These are phyloP conservation scores for Heteronetta atricapilla DNA, from an alignment of 2,113 vertebrate genomes.

Conservation along the genomic window DNA sequence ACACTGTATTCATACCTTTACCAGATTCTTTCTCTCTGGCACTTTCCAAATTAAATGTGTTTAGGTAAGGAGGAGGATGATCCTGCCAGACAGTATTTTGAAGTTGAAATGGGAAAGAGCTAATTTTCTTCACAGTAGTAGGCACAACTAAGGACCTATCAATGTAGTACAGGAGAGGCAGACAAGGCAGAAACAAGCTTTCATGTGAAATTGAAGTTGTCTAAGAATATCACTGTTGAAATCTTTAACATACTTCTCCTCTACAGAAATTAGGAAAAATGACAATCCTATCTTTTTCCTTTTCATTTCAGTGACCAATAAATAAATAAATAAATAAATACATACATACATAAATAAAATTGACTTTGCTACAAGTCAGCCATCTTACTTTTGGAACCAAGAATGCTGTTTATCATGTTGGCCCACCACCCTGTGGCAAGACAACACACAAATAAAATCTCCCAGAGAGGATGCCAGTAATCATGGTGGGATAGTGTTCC, in stretches of 20 bases:
- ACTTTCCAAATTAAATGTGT: neutral
- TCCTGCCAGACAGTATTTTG: neutral
- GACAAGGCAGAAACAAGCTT: neutral
- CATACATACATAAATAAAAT: neutral
- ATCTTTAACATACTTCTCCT: conserved; percentile 20
- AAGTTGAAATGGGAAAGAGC: neutral
- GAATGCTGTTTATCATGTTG: conserved; percentile 5
- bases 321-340: neutral
- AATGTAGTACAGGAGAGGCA: neutral
- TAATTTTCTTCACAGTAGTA: conserved; percentile 8
- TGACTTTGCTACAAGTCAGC: neutral
- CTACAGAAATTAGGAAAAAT: conserved; percentile 10
- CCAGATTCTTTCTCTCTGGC: neutral
- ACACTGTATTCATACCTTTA: neutral
- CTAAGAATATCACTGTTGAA: conserved; percentile 12
- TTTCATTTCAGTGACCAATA: conserved; percentile 56
- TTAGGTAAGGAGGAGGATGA: neutral
- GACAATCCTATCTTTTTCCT: conserved; percentile 57
- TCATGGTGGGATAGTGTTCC: neutral
- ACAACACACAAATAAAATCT: neutral
- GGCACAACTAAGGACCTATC: conserved; percentile 27
- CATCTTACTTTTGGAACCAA: conserved; percentile 36
- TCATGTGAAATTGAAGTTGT: neutral
- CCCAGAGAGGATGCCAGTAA: conserved; percentile 35
- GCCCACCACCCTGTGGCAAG: neutral